Percentiles rank a stretch among this genome's conserved stretches.
phyloP scores from a whole-genome alignment of 2,888 invertebrate species.

The Polyploca ridens region DNA sequence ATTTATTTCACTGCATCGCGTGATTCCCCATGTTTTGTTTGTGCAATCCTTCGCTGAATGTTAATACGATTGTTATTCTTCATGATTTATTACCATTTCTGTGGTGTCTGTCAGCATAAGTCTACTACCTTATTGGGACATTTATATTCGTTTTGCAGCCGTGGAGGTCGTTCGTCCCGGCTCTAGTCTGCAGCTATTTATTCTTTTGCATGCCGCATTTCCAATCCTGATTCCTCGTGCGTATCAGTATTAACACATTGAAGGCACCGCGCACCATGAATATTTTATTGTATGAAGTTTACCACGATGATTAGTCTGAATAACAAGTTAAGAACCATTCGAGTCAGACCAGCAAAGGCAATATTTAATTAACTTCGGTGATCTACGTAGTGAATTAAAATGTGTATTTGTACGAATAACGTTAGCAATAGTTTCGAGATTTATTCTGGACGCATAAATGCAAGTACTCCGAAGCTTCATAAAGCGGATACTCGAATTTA shows the following conservation, averaged over 20 bases:
- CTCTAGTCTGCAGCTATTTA: conserved; percentile 66
- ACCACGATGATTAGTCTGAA: conserved; percentile 29
- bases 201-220: conserved; percentile 67
- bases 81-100: conserved; percentile 56
- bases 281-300: conserved; percentile 40
- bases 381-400: not conserved
- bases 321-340: too few relatives aligned
- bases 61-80: conserved; percentile 45
- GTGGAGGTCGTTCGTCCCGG: conserved; percentile 83
- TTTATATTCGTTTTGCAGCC: conserved; percentile 76
- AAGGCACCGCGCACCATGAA: conserved; percentile 58
- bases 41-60: conserved; percentile 46
- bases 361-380: not conserved
- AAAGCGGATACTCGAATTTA: conserved; percentile 34
- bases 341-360: not conserved
- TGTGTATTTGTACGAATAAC: not conserved
- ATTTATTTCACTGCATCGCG: conserved; percentile 24
- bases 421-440: not conserved
- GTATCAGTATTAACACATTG: conserved; percentile 74
- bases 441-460: conserved; percentile 10
- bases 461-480: conserved; percentile 16
- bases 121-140: conserved; percentile 56
- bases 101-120: conserved; percentile 52
- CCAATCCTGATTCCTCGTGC: conserved; percentile 66
- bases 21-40: conserved; percentile 29